Percentiles rank a stretch among this genome's conserved stretches.
Conservation (phyloP, 2,113 vertebrate genomes). For the Mystacornis crossleyi region DNA sequence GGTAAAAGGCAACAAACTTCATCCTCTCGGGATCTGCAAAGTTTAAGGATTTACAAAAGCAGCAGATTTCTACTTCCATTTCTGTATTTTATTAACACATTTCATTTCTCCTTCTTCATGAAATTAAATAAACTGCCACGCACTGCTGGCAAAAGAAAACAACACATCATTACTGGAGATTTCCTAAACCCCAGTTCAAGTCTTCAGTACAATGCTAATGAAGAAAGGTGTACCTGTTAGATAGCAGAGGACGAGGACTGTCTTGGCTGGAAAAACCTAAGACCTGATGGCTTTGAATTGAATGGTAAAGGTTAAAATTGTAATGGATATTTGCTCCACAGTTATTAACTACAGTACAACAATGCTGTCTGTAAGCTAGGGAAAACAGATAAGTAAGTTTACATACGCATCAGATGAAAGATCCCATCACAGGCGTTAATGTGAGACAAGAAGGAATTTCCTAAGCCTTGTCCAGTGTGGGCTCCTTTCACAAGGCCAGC, state of each 20-base stretch:
- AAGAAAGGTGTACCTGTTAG: accelerated
- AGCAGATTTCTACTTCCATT: neutral
- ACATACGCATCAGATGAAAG: slow-evolving; percentile 98
- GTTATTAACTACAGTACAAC: neutral
- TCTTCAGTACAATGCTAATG: neutral
- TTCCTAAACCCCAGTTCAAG: neutral
- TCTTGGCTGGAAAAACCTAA: neutral
- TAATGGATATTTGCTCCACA: neutral
- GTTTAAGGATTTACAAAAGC: neutral
- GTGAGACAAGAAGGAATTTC: slow-evolving; percentile 96
- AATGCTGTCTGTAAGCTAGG: neutral
- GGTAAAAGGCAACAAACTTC: neutral
- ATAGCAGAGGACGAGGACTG: neutral
- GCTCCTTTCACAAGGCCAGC: slow-evolving; percentile 98
- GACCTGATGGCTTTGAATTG: neutral
- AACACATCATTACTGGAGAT: neutral
- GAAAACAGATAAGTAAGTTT: neutral
- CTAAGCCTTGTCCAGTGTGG: slow-evolving; percentile 92
- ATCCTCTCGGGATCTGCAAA: neutral
- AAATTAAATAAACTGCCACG: neutral
- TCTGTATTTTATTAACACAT: neutral
- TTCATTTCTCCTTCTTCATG: neutral
- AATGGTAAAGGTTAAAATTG: neutral
- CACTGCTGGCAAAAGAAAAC: neutral
- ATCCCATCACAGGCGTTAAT: slow-evolving; percentile 97